Percentiles rank a stretch among this genome's conserved stretches.
These are phyloP conservation scores for Drosophila rhopaloa DNA, from an alignment of 1,140 invertebrate genomes.

Conservation along the genomic window DNA sequence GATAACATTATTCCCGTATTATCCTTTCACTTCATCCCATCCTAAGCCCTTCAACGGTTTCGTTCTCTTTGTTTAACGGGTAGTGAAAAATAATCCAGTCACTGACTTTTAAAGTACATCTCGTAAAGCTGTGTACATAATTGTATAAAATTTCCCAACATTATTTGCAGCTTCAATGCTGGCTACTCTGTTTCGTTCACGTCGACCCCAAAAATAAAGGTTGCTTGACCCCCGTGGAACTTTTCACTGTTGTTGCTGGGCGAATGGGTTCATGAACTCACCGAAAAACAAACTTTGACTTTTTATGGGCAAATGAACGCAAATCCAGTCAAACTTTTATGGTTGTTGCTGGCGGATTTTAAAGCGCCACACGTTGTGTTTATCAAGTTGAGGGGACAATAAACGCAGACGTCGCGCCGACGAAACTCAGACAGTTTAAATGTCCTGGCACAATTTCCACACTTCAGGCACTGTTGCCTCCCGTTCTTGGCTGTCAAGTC, in stretches of 20 bases:
- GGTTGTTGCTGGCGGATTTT: conserved; percentile 47
- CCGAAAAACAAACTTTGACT: conserved; percentile 72
- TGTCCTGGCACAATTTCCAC: conserved; percentile 44
- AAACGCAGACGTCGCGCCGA: conserved; percentile 47
- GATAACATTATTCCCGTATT: conserved; percentile 8
- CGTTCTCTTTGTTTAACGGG: conserved; percentile 20
- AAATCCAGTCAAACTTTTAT: conserved; percentile 63
- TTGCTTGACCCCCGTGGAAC: conserved; percentile 45
- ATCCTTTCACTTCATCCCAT: conserved; percentile 18
- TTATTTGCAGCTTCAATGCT: conserved; percentile 33
- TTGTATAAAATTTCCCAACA: conserved; percentile 48
- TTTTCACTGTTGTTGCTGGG: conserved; percentile 26
- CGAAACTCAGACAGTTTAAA: conserved; percentile 35
- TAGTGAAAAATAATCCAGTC: conserved; percentile 36
- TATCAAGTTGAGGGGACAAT: conserved; percentile 49
- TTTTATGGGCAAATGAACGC: conserved; percentile 61
- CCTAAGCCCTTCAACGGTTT: conserved; percentile 27
- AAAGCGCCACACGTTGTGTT: conserved; percentile 56
- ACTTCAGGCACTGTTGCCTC: conserved; percentile 4
- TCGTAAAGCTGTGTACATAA: conserved; percentile 36
- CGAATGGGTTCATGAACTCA: conserved; percentile 70
- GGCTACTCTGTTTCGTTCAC: conserved; percentile 18
- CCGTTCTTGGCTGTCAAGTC: conserved; percentile 18
- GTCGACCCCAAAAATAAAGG: conserved; percentile 27
- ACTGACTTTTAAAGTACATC: conserved; percentile 46